Evolutionary conservation across 2,797 vertebrate genomes (phyloP).

Genomic region (Smutsia temminckii): DNA sequence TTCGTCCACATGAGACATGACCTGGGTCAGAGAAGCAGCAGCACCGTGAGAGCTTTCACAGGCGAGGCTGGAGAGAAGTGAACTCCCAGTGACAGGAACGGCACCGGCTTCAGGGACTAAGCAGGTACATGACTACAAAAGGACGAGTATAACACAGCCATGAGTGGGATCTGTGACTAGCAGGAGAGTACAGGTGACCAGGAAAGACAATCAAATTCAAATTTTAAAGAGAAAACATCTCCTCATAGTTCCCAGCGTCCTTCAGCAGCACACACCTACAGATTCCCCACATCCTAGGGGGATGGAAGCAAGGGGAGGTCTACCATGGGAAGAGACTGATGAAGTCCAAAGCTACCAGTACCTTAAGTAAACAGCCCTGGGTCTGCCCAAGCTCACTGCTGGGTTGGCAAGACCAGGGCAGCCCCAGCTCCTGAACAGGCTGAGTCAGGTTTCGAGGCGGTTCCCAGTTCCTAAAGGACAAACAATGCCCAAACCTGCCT

Average conservation of each 20-base stretch:
- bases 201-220: not conserved
- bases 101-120: not conserved
- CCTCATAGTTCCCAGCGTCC: not conserved
- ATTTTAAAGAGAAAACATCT: not conserved
- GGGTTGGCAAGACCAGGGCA: not conserved
- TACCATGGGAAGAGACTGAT: not conserved
- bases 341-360: not conserved
- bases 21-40: constrained; percentile 46
- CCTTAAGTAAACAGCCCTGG: not conserved
- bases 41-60: not conserved
- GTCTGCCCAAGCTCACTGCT: not conserved
- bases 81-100: not conserved
- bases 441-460: not conserved
- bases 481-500: constrained; percentile 82
- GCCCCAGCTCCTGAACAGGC: not conserved
- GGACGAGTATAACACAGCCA: not conserved
- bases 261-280: not conserved
- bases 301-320: not conserved
- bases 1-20: constrained; percentile 88
- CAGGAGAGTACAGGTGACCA: not conserved
- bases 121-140: not conserved
- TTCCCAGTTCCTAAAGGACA: not conserved
- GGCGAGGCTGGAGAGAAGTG: not conserved
- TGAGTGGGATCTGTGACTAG: not conserved
- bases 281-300: not conserved